Evolutionary conservation across 2,113 vertebrate genomes (phyloP).

Genomic region (Coturnix japonica): DNA sequence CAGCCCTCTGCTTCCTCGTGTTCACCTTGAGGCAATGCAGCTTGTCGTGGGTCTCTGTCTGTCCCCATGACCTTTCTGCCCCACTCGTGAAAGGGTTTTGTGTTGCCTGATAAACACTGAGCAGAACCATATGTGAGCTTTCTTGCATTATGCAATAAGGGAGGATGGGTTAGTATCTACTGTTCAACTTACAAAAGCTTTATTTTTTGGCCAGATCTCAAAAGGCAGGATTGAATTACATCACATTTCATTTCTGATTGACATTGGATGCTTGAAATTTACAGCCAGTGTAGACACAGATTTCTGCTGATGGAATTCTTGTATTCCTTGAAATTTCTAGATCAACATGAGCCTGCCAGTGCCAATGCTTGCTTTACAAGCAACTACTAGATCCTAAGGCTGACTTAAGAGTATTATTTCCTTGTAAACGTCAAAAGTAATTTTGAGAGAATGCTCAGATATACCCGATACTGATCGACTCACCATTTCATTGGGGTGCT

Average conservation of each 20-base stretch:
- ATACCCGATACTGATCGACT: not conserved
- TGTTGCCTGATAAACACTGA: conserved; percentile 45
- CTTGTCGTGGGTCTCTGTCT: not conserved
- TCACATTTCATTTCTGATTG: conserved; percentile 28
- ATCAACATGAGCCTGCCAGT: conserved; percentile 28
- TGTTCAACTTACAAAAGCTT: not conserved
- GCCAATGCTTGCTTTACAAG: conserved; percentile 54
- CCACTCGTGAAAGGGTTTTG: not conserved
- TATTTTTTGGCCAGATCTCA: conserved; percentile 23
- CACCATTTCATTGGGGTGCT: conserved; percentile 22
- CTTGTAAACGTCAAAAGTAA: conserved; percentile 61
- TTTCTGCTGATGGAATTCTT: conserved; percentile 24
- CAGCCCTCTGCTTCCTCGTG: not conserved
- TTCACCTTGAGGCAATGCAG: not conserved
- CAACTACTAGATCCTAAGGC: conserved; percentile 47
- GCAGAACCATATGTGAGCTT: conserved; percentile 31
- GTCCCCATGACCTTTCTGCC: not conserved
- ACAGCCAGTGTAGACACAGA: not conserved
- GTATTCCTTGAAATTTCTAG: conserved; percentile 36
- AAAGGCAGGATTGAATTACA: not conserved
- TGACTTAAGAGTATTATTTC: conserved; percentile 58
- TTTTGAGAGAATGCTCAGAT: conserved; percentile 45
- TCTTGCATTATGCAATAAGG: conserved; percentile 18
- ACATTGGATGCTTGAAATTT: not conserved
- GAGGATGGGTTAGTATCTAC: conserved; percentile 13